Conservation (phyloP, 2,113 vertebrate genomes). For the Synchiropus splendidus region DNA sequence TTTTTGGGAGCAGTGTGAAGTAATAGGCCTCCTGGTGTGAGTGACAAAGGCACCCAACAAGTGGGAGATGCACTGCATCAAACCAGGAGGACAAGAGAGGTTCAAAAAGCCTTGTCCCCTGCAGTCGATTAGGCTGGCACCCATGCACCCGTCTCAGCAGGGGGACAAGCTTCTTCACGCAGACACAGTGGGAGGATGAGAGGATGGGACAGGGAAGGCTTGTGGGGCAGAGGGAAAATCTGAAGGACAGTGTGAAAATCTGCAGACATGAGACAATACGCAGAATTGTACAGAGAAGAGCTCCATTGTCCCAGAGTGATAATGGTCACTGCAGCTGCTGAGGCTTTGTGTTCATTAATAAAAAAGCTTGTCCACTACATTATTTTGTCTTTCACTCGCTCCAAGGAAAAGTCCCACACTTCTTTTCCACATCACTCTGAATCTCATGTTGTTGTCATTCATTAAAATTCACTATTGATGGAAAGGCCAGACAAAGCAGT, state of each 20-base stretch:
- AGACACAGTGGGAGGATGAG: slow-evolving; percentile 60
- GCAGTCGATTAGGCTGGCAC: slow-evolving; percentile 50
- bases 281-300: slow-evolving; percentile 36
- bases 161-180: slow-evolving; percentile 51
- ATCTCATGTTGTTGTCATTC: slow-evolving; percentile 39
- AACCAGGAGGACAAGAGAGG: slow-evolving; percentile 59
- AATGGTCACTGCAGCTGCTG: slow-evolving; percentile 43
- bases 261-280: slow-evolving; percentile 41
- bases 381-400: slow-evolving; percentile 2
- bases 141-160: slow-evolving; percentile 46
- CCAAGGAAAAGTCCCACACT: slow-evolving; percentile 7
- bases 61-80: slow-evolving; percentile 58
- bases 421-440: too few species aligned
- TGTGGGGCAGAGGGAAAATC: slow-evolving; percentile 36
- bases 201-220: slow-evolving; percentile 42
- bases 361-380: background rate
- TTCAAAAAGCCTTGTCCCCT: slow-evolving; percentile 57
- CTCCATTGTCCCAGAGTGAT: slow-evolving; percentile 44
- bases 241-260: slow-evolving; percentile 54
- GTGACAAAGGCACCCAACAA: slow-evolving; percentile 52
- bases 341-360: background rate
- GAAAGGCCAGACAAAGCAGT: slow-evolving; percentile 34
- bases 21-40: slow-evolving; percentile 48
- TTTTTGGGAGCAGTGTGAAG: slow-evolving; percentile 45
- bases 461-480: slow-evolving; percentile 52